Base-by-base conservation (phyloP, 2,888 invertebrate genomes). In the Boloria euphrosyne region DNA sequence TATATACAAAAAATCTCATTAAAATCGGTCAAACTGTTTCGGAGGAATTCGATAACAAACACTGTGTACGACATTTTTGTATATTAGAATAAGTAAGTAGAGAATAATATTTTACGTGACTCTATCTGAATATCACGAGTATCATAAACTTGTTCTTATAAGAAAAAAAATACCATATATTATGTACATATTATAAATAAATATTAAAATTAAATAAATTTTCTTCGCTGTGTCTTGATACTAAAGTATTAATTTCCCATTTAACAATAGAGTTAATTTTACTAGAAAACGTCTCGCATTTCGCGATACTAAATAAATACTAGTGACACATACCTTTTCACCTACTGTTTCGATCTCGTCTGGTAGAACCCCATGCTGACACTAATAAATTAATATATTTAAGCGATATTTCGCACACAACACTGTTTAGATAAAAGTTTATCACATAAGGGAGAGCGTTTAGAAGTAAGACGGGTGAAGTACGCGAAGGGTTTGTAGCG, bases 341-440 rank as follows among this genome's bases (percentile, higher is more conserved):
- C 18, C 59, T 84, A 86, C 67, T 80, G 75, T 74, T 77, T 79
- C 76, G 78, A 63, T 55, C 58, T 66, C 43, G 66, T 70, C 72
- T 73, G 75, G 70, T 71, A 80, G 71, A 78, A 83, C 79, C 79
- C 78, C 88, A 89, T 88, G 73, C 74, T 71, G 68, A 66, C 63
- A 77, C 80, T 77, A 72, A 72, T 71, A 73, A 74, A 76, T 74
- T 67, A 58, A 58, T 54, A 57, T 62, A 66, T 27, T 18, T 50
- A 38, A 18, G 31, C 7, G 14, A n/a, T 49, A 14, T 59, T 75
- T 73, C 73, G 73, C 76, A 76, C 81, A 88, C 82, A 81, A 79
- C 82, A 87, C 85, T 67, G 62, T 74, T 72, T 63, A 74, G 77
- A 83, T 83, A 85, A 88, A 89, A 88, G 87, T 89, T 87, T 78